A percentile compares a stretch with the other conserved stretches of the same genome.
These are phyloP conservation scores for Dryas iulia DNA, from an alignment of 1,140 invertebrate species.

Conservation along the genomic window DNA sequence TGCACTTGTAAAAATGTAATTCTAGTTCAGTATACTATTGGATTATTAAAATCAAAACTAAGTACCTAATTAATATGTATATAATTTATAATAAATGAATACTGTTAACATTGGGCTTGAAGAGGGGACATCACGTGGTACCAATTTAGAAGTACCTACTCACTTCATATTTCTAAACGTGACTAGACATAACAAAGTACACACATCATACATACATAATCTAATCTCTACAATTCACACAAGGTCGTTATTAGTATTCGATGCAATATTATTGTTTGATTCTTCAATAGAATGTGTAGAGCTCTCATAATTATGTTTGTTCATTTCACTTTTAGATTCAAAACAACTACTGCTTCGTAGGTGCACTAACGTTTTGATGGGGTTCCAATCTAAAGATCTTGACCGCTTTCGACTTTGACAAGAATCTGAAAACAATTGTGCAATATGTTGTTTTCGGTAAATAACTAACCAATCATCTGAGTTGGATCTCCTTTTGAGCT, in stretches of 20 bases:
- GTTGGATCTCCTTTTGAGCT: slow-evolving; percentile 48
- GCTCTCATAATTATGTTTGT: background rate
- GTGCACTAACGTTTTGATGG: background rate
- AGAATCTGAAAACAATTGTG: slow-evolving; percentile 23
- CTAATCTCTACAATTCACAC: slow-evolving; percentile 13
- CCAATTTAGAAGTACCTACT: slow-evolving; percentile 8
- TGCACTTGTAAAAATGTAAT: too few relatives aligned
- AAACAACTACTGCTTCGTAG: background rate
- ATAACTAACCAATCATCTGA: slow-evolving; percentile 61
- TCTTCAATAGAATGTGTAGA: background rate
- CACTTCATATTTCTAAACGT: slow-evolving; percentile 28
- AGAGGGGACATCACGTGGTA: slow-evolving; percentile 1
- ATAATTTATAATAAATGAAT: background rate
- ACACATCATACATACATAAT: slow-evolving; percentile 20
- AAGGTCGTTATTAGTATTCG: slow-evolving; percentile 11
- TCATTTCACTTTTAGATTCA: background rate
- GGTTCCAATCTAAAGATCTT: slow-evolving; percentile 51
- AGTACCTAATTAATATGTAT: too few relatives aligned
- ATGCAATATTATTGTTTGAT: slow-evolving; percentile 24
- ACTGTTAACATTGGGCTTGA: too few relatives aligned
- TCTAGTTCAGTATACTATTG: too few relatives aligned
- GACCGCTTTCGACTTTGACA: slow-evolving; percentile 37
- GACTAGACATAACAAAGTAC: slow-evolving; percentile 24
- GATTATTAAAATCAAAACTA: too few relatives aligned
- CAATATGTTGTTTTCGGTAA: slow-evolving; percentile 43